A percentile compares a stretch with the other conserved stretches of the same genome.
Evolutionary conservation across 1,140 invertebrate genomes (phyloP).

Genomic region (Zophobas morio): DNA sequence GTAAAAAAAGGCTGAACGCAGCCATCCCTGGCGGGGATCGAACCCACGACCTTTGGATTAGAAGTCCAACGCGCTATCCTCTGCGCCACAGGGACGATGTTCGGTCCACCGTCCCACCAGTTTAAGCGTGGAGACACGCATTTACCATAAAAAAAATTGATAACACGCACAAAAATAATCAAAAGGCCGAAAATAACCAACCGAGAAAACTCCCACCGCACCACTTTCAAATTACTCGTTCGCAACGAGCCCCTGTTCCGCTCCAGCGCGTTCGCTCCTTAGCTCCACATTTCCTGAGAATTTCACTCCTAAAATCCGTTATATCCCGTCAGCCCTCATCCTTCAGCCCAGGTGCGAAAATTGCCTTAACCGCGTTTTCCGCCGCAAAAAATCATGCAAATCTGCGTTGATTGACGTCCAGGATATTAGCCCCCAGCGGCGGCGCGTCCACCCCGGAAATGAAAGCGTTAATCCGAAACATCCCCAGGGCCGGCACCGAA

Average conservation of each 20-base stretch:
- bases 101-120: not conserved
- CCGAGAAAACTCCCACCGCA: too few relatives aligned
- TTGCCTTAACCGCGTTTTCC: not conserved
- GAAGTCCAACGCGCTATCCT: constrained; percentile 66
- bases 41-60: constrained; percentile 79
- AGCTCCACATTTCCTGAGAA: not conserved
- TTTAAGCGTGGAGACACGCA: not conserved
- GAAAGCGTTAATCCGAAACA: not conserved
- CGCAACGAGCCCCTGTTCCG: too few relatives aligned
- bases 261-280: too few relatives aligned
- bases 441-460: not conserved
- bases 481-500: not conserved
- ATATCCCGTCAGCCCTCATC: not conserved
- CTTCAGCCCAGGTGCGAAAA: not conserved
- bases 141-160: too few relatives aligned
- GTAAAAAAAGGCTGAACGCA: constrained; percentile 31
- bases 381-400: not conserved
- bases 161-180: too few relatives aligned
- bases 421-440: not conserved
- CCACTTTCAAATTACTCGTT: too few relatives aligned
- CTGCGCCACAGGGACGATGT: constrained; percentile 65
- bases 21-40: constrained; percentile 77
- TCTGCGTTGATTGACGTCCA: not conserved
- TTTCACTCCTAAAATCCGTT: not conserved
- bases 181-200: too few relatives aligned